Base-by-base conservation (phyloP, 2,797 vertebrate species). In the Taenioides sp. region DNA sequence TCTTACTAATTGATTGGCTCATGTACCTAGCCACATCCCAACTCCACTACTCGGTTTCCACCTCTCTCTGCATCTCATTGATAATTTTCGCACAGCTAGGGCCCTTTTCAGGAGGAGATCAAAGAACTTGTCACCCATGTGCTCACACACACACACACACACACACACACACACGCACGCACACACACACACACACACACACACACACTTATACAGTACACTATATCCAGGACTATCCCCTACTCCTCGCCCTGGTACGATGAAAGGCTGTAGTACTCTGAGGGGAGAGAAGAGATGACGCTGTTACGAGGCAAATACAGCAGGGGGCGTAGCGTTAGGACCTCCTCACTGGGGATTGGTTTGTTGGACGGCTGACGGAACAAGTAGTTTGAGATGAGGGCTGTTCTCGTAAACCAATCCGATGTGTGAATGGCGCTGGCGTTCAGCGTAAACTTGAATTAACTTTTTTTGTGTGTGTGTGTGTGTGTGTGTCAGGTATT, bases 61-160 rank as follows among this genome's bases (percentile, higher is more conserved):
- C 83, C 81, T 83, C 84, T 84, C 86, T 78, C 80, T 72, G 57
- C 34, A 67, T 89, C 90, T 92, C 90, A 92, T 92, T 94, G 93
- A 94, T 93, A 93, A 92, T 92, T 93, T 92, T 93, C 88, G 86
- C 74, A 85, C 84, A 93, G 92, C 91, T 85, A 86, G 88, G 92
- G 82, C 88, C 86, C 86, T 83, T 90, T 65, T 91, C 91, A 84
- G 84, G 69, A 74, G 61, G 68, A 93, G 92, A 94, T 94, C 93
- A 94, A 94, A 94, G 92, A 84, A 82, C 77, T 85, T 90, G 92
- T 94, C 66, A 68, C 66, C 28, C 66, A 34, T 34, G 50, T 6
- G 31, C 67, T 25, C 92, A 91, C 88, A 89, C 87, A 84, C 86
- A 79, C 83, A 87, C 9, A 37, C 92, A 91, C 88, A 89, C 87